Evolutionary conservation across 2,797 vertebrate species (phyloP).

Genomic region (Acomys russatus): DNA sequence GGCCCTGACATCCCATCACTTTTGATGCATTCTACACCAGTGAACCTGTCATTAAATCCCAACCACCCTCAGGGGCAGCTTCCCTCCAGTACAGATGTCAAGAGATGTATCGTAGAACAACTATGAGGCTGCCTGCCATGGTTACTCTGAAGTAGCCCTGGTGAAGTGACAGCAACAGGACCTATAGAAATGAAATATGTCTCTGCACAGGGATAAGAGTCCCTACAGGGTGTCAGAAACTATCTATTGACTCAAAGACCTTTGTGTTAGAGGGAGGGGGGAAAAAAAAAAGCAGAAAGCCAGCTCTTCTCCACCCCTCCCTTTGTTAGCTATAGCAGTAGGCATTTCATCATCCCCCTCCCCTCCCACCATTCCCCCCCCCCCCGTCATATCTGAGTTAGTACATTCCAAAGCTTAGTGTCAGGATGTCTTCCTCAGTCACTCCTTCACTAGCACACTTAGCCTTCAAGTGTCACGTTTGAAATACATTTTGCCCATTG

Average conservation of each 20-base stretch:
- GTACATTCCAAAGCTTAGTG: neutral
- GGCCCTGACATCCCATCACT: neutral
- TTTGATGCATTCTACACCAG: neutral
- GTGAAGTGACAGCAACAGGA: neutral
- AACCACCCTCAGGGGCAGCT: neutral
- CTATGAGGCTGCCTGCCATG: neutral
- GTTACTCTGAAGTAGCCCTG: neutral
- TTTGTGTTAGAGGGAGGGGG: neutral
- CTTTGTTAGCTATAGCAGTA: neutral
- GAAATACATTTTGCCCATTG: neutral
- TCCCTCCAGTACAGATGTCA: neutral
- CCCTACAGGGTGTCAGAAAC: neutral
- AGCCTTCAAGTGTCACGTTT: neutral
- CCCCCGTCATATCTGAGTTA: neutral
- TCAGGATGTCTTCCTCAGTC: neutral
- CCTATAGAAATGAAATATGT: constrained; percentile 7
- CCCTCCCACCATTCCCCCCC: rapidly evolving
- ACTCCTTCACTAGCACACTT: neutral
- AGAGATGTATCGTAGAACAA: neutral
- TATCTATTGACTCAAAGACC: neutral
- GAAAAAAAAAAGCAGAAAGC: neutral
- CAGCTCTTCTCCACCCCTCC: neutral
- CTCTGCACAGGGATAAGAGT: neutral
- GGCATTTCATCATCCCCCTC: neutral
- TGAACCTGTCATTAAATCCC: neutral